Base-by-base conservation (phyloP, 1,140 invertebrate genomes). In the Lepidurus packardi region DNA sequence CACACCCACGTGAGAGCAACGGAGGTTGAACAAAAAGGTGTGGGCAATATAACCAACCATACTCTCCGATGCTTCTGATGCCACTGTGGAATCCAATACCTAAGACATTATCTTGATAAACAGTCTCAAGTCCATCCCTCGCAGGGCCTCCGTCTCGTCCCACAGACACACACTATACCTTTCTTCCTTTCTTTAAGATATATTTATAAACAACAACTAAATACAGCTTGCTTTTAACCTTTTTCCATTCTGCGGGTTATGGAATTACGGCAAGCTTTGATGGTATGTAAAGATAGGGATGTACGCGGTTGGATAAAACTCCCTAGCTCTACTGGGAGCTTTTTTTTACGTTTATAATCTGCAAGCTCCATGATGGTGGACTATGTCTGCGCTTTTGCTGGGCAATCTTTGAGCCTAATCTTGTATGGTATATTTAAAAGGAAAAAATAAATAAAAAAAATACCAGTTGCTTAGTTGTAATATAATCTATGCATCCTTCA, bases 61-160 rank as follows among this genome's bases (percentile, higher is more conserved):
- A 65, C 53, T 65, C 53, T 65, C 9, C 16, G 53, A 65, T 65
- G 53, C 53, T 21, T 65, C 13, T 16, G 53, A 65, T 65, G 53
- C 53, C 53, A 65, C 53, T 65, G 53, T 65, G 53, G 53, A 65
- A 65, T 65, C 53, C 53, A 65, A 65, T 65, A 16, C 53, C n/a
- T 65, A 65, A 65, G 53, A 65, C 53, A 65, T 65, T 65, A 65
- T 65, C 53, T 65, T 65, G 53, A 65, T 65, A 65, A 65, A 65
- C 21, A 65, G 53, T 65, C 53, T 65, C 53, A n/a, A 21, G 9
- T 65, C 53, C 53, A 7, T 65, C 53, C 53, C 53, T 13, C 21
- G 53, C 53, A 16, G 21, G 21, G 13, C 53, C 53, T 65, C 53
- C 13, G 53, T 65, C 21, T 65, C 13, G 13, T 21, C 53, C 53